Base-by-base conservation (phyloP, 2,113 vertebrate genomes). In the Grammomys surdaster region DNA sequence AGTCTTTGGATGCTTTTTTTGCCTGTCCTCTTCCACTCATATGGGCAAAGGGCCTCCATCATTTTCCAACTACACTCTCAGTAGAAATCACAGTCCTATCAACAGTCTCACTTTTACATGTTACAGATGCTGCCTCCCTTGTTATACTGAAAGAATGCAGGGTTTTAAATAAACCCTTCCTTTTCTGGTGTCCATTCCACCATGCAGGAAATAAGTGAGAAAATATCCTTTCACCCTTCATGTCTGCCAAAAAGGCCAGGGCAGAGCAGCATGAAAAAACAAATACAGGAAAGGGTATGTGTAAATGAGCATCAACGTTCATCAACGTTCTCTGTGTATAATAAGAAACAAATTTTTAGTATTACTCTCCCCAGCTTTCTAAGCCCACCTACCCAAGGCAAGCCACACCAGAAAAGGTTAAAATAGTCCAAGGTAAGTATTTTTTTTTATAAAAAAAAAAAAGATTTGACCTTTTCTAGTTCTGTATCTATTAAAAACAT, bases 291-390 rank as follows among this genome's bases (percentile, higher is more conserved):
- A 31, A 46, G 20, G n/a, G 40, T 40, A 3, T 51, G 72, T 56
- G 46, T 3, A 90, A 87, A 81, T 72, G 80, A 54, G 86, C 75
- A 70, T 51, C 9, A 72, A 63, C 2, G 24, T 10, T 85, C 77
- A 91, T 95, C 82, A 65, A 82, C 33, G 75, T 73, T 51, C 48
- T 88, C 65, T 92, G 12, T 48, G 28, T 76, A 67, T 88, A 93
- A 93, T 1, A 0, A 19, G 73, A 96, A 97, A 89, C 78, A 97
- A 77, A 94, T 24, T 72, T 92, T 78, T 28, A 82, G 19, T 78
- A 28, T 58, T 87, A 40, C 54, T 63, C 78, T 75, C 78, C 31
- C 60, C 31, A 85, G 72, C 26, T 12, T 95, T 94, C 84, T 95
- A 56, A 89, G 24, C 51, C 22, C 31, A 3, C 60, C 89, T 48